Evolutionary conservation across 2,797 vertebrate species (phyloP), one percentile per base, ranked within the genome.

Genomic region (Ispidina lecontei): DNA sequence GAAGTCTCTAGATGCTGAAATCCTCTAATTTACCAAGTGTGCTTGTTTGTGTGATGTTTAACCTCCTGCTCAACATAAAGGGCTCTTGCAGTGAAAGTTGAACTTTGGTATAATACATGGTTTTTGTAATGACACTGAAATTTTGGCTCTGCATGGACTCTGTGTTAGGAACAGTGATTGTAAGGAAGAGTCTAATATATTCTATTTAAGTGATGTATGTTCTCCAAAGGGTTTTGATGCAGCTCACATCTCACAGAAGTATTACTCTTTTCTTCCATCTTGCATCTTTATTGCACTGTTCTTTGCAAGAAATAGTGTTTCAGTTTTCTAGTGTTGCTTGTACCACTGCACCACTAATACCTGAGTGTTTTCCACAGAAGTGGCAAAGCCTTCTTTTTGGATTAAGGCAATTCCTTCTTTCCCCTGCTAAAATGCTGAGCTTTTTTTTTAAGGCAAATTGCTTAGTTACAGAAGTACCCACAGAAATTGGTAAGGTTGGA

Each of bases 1-100:
- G 64, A 73, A 35, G 33, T 80, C 54, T 95, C 63, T n/a, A 44
- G 73, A 39, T 56, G 62, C 44, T 87, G 63, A 95, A 76, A 55
- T 72, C 14, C 18, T 54, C 43, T 64, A 28, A 87, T 73, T 67
- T 59, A 63, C 11, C 16, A 13, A 54, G 12, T 33, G 28, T 26
- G 12, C 20, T 92, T n/a, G 5, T 76, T 2, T 31, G 54, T 69
- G 14, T 55, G 22, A 44, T 71, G 33, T 68, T 83, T 88, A n/a
- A 28, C 35, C 16, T 76, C n/a, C 14, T 54, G 54, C 18, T 93
- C 20, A 21, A 11, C 21, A 4, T 39, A 59, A 41, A 82, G 52
- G 6, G 14, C 54, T 56, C 44, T 26, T 89, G 46, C 19, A 78
- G 41, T n/a, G 31, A 41, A 60, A 60, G 13, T 8, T 44, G 31